Evolutionary conservation across 2,113 vertebrate genomes (phyloP).

Genomic region (Sinocyclocheilus grahami): DNA sequence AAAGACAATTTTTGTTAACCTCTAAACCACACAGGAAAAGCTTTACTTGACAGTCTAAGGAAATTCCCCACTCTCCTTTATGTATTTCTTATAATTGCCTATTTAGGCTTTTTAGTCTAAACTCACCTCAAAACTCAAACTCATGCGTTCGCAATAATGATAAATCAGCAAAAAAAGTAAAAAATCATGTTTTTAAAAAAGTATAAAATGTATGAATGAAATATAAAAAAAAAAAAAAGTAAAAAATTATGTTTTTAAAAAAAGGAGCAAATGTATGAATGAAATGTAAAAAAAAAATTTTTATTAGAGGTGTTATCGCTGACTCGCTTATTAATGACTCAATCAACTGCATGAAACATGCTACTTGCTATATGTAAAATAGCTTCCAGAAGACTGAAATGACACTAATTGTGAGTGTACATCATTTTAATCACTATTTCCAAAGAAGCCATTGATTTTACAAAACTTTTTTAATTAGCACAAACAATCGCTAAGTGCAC

Average conservation of each 20-base stretch:
- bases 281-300: too few relatives aligned
- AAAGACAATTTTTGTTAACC: constrained; percentile 45
- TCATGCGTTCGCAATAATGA: too few relatives aligned
- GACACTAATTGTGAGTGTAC: neutral
- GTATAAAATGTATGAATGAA: too few relatives aligned
- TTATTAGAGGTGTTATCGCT: too few relatives aligned
- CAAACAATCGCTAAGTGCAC: neutral
- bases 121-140: neutral
- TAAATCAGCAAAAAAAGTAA: too few relatives aligned
- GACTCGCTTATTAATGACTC: too few relatives aligned
- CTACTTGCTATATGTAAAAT: too few relatives aligned
- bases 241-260: too few relatives aligned
- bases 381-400: neutral
- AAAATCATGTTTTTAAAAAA: too few relatives aligned
- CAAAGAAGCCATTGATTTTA: neutral
- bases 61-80: constrained; percentile 46
- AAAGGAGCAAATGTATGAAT: too few relatives aligned
- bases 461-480: neutral
- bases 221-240: too few relatives aligned
- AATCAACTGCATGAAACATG: too few relatives aligned
- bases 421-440: neutral
- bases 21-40: constrained; percentile 53
- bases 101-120: neutral
- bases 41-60: constrained; percentile 27
- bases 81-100: constrained; percentile 42